These are phyloP conservation scores for Dasypus novemcinctus DNA, from an alignment of 2,113 vertebrate species.

Conservation along the genomic window DNA sequence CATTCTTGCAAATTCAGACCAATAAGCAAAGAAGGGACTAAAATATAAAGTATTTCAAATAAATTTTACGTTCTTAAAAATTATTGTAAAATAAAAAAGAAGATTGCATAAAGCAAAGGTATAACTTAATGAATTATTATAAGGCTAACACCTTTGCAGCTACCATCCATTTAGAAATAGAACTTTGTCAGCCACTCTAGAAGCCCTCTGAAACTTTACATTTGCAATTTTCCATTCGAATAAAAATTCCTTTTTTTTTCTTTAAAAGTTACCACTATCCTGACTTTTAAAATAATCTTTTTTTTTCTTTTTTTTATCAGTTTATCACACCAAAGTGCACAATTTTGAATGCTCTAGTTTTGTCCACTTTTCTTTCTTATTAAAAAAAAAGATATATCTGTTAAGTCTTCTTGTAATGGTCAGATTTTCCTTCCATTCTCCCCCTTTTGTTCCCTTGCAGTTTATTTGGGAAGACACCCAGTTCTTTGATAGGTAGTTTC, in stretches of 20 bases:
- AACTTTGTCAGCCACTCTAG: background rate
- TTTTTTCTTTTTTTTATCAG: background rate
- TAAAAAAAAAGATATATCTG: too few species aligned
- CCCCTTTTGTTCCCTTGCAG: background rate
- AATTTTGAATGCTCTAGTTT: background rate
- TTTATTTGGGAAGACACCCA: background rate
- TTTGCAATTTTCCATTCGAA: background rate
- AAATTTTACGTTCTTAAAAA: background rate
- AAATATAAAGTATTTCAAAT: background rate
- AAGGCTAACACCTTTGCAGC: background rate
- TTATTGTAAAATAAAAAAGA: background rate
- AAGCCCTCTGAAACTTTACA: background rate
- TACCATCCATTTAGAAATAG: background rate
- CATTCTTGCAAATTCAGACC: background rate
- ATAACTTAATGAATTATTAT: background rate
- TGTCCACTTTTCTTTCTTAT: background rate
- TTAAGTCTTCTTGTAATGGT: background rate
- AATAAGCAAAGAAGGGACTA: background rate
- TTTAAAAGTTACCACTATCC: background rate
- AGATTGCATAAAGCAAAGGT: background rate
- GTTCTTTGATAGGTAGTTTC: background rate
- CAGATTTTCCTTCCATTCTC: background rate
- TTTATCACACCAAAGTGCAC: background rate
- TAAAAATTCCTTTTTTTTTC: background rate
- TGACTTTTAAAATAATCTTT: background rate